Conservation (phyloP, 1,140 invertebrate species). For the Eumeta japonica region DNA sequence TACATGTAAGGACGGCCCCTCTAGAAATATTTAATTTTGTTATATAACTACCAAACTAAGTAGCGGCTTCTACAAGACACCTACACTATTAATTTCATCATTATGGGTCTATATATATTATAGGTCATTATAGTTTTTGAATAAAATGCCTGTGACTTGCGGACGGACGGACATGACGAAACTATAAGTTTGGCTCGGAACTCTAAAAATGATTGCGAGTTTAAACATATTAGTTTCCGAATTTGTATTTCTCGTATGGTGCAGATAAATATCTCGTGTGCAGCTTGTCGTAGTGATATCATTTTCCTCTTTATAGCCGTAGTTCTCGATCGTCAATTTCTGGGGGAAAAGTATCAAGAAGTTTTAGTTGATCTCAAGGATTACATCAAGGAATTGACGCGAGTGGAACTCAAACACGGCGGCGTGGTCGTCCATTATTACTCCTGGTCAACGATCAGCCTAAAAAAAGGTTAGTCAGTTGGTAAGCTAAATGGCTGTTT, state of each 20-base stretch:
- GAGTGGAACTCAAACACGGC: constrained; percentile 62
- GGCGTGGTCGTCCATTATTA: constrained; percentile 65
- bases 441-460: constrained; percentile 62
- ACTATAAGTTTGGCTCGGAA: no score
- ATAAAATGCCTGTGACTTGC: no score
- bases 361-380: constrained; percentile 60
- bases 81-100: no score
- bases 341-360: constrained; percentile 58
- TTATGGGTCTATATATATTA: no score
- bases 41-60: no score
- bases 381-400: constrained; percentile 59
- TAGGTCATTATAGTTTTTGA: no score
- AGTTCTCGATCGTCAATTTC: constrained; percentile 62
- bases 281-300: not conserved
- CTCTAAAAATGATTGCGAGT: not conserved
- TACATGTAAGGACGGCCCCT: no score
- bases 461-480: constrained; percentile 61
- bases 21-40: no score
- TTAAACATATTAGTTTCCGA: not conserved
- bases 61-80: no score
- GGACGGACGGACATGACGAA: no score
- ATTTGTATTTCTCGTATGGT: not conserved
- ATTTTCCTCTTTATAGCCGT: constrained; percentile 54
- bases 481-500: no score
- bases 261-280: not conserved